Base-by-base conservation (phyloP, 1,140 invertebrate genomes). In the Euura lappo region DNA sequence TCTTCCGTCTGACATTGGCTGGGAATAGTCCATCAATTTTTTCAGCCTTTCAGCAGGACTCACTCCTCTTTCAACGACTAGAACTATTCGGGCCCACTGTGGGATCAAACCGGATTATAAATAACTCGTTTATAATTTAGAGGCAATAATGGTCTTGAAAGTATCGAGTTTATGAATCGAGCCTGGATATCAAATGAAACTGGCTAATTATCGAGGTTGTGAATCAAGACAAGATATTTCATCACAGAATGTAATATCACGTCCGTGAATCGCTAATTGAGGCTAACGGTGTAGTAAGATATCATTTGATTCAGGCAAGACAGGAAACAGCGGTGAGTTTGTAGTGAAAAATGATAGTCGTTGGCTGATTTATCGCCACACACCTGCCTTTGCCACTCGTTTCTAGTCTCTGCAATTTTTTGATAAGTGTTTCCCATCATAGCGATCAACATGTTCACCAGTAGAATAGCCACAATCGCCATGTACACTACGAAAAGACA, bases 371-470 rank as follows among this genome's bases (percentile, higher is more conserved):
- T 3, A 60, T n/a, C 6, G 13, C 13, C 51, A n/a, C 51, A n/a
- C 88, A 95, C 94, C 91, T 99, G 98, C 88, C 98, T 89, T 88
- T 99, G 97, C 97, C 97, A 99, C 85, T 99, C 98, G 85, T 99
- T 99, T 78, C 96, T 91, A 3, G 97, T 98, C 86, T 98, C 96
- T 3, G 97, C 97, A 78, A 99, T 99, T 86, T 96, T 96, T 86
- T 98, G 96, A 86, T 99, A 99, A 42, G 98, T 99, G 84, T 99
- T 98, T 2, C 98, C 98, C 98, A 99, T 99, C 98, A 99, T 99
- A 78, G 98, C 98, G 81, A 99, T 99, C 82, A 99, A 90, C 96
- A 99, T 97, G 90, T 99, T 99, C 11, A 99, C 95, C 71, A 99
- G 88, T 7, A 99, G 88, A 77, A 99, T 94, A 1, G 96, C 96